These are phyloP conservation scores for Cynodonichthys magdalenae DNA, from an alignment of 2,797 vertebrate species.

Conservation along the genomic window DNA sequence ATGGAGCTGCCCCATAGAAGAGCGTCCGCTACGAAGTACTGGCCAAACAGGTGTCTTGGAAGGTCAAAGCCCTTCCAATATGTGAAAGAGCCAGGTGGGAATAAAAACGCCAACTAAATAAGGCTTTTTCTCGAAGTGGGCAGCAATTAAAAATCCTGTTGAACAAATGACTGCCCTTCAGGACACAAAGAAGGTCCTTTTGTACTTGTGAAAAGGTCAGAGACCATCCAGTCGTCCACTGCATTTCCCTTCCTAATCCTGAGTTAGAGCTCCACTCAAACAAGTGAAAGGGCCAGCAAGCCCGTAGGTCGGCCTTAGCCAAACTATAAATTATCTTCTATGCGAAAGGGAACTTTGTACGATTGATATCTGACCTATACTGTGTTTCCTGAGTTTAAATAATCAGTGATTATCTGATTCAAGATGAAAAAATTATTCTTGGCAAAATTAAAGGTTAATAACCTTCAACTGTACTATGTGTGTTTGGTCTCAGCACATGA, in stretches of 20 bases:
- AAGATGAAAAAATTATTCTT: constrained; percentile 42
- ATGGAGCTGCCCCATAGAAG: constrained; percentile 79
- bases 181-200: constrained; percentile 65
- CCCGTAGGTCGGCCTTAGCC: constrained; percentile 45
- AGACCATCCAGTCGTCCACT: constrained; percentile 51
- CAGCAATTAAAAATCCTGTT: constrained; percentile 75
- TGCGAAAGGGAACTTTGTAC: constrained; percentile 72
- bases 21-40: constrained; percentile 68
- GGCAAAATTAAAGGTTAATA: constrained; percentile 65
- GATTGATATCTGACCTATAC: constrained; percentile 71
- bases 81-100: constrained; percentile 72
- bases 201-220: constrained; percentile 73
- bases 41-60: constrained; percentile 83
- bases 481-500: constrained; percentile 59
- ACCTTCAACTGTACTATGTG: constrained; percentile 71
- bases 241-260: constrained; percentile 61
- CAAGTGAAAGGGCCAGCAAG: constrained; percentile 37
- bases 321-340: constrained; percentile 63
- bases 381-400: constrained; percentile 78
- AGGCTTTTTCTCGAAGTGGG: constrained; percentile 51
- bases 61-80: constrained; percentile 78
- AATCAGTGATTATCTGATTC: constrained; percentile 84
- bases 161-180: constrained; percentile 65
- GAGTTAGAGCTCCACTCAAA: constrained; percentile 59
- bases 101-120: constrained; percentile 56